Base-by-base conservation (phyloP, 2,797 vertebrate species). In the Artibeus lituratus region DNA sequence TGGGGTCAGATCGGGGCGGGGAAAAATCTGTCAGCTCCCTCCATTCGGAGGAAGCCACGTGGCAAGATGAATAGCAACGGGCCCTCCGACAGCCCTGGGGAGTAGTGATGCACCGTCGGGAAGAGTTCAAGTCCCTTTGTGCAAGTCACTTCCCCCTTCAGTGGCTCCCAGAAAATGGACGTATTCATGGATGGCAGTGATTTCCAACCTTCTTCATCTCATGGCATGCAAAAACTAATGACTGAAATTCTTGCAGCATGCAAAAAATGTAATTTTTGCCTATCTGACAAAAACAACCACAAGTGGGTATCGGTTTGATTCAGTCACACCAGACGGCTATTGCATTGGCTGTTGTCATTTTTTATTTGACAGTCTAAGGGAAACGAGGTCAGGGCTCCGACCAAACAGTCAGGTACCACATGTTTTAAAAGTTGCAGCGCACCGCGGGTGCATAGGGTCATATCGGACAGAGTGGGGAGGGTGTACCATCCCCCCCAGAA, bases 21-120 rank as follows among this genome's bases (percentile, higher is more conserved):
- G 67, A 67, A 90, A 93, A 87, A 85, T 62, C 85, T 53, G 87
- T 90, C 22, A 87, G 94, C 69, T 97, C 93, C 92, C 72, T 98
- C 94, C 89, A 55, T 89, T 87, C 91, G 89, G 94, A 1, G 19
- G 97, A 93, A 93, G 81, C 87, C 96, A 94, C 98, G 67, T 87
- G 95, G 97, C 97, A 97, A 97, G 29, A 78, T 10, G 29, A 62
- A 51, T 57, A 24, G 87, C 77, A n/a, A 3, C 16, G 7, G 12
- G 95, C 76, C 95, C 96, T 3, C 51, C 65, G 85, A 55, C 96
- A 2, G 35, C 73, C 42, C 29, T 21, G 84, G 59, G 97, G 87
- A 67, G 77, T 29, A 44, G 42, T 53, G 44, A 29, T 59, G 21
- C 95, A 87, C 1, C 42, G 15, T 49, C 39, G 95, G 0, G 24